Percentiles rank a stretch among this genome's conserved stretches.
Conservation (phyloP, 1,140 invertebrate genomes). For the Drosophila bifasciata region DNA sequence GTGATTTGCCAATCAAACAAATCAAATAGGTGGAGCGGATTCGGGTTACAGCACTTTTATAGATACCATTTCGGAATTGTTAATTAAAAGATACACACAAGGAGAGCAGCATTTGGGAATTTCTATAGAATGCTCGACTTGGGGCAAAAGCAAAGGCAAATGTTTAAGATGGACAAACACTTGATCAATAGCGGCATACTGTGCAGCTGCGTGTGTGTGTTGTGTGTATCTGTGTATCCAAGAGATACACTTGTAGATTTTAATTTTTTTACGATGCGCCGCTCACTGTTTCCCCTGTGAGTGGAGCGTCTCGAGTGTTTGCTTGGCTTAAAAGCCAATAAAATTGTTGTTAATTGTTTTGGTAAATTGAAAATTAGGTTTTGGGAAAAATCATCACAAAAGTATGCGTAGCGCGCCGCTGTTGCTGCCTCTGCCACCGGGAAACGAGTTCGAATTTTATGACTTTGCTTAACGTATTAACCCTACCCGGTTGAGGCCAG, state of each 20-base stretch:
- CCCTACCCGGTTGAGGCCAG: conserved; percentile 11
- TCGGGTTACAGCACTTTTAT: conserved; percentile 11
- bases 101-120: conserved; percentile 17
- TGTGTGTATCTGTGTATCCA: conserved; percentile 36
- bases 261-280: conserved; percentile 67
- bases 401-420: conserved; percentile 51
- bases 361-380: conserved; percentile 83
- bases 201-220: conserved; percentile 24
- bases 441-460: conserved; percentile 38
- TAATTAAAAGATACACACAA: conserved; percentile 57
- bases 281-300: conserved; percentile 41
- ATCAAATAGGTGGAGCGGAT: conserved; percentile 50
- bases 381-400: conserved; percentile 73
- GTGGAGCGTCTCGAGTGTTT: conserved; percentile 61
- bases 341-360: conserved; percentile 81
- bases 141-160: conserved; percentile 51
- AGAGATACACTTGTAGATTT: conserved; percentile 55
- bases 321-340: conserved; percentile 78
- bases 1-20: conserved; percentile 49
- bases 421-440: conserved; percentile 2
- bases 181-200: conserved; percentile 72
- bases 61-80: conserved; percentile 36
- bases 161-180: conserved; percentile 61
- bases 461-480: conserved; percentile 67
- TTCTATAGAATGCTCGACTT: conserved; percentile 58